phyloP scores from a whole-genome alignment of 2,888 invertebrate genomes.

The Dione juno region DNA sequence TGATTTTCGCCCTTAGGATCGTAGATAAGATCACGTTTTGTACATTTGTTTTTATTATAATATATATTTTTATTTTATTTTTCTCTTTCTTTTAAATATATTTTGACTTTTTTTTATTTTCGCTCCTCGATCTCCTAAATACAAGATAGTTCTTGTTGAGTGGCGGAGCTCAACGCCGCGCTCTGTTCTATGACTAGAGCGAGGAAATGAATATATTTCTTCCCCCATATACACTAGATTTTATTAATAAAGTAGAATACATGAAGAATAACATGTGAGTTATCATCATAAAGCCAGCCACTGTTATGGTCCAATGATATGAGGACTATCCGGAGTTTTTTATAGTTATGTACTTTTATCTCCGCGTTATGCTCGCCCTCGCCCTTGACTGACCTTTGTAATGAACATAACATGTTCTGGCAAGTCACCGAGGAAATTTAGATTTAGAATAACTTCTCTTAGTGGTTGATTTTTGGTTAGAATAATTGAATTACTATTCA shows the following conservation, averaged over 20 bases:
- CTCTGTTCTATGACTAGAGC: too few relatives aligned
- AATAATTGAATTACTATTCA: slow-evolving; percentile 9
- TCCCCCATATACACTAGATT: too few relatives aligned
- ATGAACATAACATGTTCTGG: slow-evolving; percentile 46
- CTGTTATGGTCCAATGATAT: slow-evolving; percentile 42
- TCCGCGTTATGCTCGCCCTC: slow-evolving; percentile 43
- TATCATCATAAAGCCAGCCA: slow-evolving; percentile 42
- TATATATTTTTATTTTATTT: too few relatives aligned
- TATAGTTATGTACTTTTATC: slow-evolving; percentile 45
- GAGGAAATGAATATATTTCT: too few relatives aligned
- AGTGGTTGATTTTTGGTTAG: not conserved
- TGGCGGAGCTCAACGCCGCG: too few relatives aligned
- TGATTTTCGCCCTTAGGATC: too few relatives aligned
- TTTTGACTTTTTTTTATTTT: too few relatives aligned
- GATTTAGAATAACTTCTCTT: slow-evolving; percentile 38
- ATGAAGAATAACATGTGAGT: slow-evolving; percentile 36
- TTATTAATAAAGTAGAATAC: slow-evolving; percentile 21
- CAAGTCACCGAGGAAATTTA: slow-evolving; percentile 49
- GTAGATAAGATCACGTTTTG: too few relatives aligned
- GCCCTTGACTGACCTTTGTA: slow-evolving; percentile 52
- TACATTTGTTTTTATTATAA: too few relatives aligned
- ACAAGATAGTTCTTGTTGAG: too few relatives aligned
- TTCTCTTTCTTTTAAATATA: too few relatives aligned
- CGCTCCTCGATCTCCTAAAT: too few relatives aligned
- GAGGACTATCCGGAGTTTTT: slow-evolving; percentile 42